Percentiles rank a stretch among this genome's conserved stretches.
These are phyloP conservation scores for Fopius arisanus DNA, from an alignment of 1,140 invertebrate genomes.

Conservation along the genomic window DNA sequence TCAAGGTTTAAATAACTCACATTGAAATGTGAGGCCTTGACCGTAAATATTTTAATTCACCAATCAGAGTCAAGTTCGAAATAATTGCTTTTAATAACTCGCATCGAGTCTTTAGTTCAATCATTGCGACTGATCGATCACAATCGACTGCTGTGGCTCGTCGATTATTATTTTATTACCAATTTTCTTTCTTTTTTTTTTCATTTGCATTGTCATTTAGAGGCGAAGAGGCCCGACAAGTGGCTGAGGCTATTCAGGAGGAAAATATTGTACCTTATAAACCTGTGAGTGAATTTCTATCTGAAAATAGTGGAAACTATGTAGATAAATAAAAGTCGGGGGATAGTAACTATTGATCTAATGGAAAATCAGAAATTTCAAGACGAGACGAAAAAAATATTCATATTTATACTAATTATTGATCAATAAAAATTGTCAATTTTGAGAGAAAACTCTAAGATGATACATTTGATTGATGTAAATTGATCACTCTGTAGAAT, in stretches of 20 bases:
- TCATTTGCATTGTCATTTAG: slow-evolving; percentile 35
- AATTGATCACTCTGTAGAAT: no score
- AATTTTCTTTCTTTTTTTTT: not conserved
- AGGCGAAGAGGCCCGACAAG: slow-evolving; percentile 50
- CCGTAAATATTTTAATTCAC: slow-evolving; percentile 15
- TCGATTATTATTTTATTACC: not conserved
- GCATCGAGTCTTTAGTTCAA: not conserved
- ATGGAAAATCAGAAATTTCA: not conserved
- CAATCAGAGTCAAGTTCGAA: slow-evolving; percentile 16
- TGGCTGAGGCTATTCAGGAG: slow-evolving; percentile 51
- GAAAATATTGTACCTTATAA: slow-evolving; percentile 61
- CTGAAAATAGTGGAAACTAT: not conserved
- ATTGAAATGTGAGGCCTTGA: slow-evolving; percentile 25
- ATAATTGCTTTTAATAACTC: slow-evolving; percentile 28
- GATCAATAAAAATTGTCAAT: no score
- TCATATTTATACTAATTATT: no score
- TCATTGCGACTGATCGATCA: not conserved
- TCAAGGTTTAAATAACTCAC: not conserved
- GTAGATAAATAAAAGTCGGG: not conserved
- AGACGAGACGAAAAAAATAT: no score
- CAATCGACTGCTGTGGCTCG: no score
- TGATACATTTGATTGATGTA: no score
- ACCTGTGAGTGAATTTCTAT: slow-evolving; percentile 50
- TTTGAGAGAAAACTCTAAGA: no score
- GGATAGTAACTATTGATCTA: not conserved